A percentile compares a stretch with the other conserved stretches of the same genome.
phyloP scores from a whole-genome alignment of 2,888 invertebrate genomes.

The Xestia rhomboidea region DNA sequence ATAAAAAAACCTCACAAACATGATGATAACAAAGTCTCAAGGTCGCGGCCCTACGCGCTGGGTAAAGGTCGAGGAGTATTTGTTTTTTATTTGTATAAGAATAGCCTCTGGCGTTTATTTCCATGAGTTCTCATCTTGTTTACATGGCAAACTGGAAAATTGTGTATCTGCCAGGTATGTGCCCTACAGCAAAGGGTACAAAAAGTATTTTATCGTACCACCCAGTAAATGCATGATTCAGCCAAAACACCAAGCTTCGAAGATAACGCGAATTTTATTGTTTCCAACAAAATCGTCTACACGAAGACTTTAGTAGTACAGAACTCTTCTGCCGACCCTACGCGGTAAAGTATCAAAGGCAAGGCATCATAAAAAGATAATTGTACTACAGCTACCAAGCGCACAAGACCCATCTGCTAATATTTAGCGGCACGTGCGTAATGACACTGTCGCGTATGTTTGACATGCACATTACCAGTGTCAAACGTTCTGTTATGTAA shows the following conservation, averaged over 20 bases:
- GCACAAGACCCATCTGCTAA: constrained; percentile 20
- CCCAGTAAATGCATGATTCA: constrained; percentile 6
- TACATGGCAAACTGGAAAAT: constrained; percentile 53
- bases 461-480: constrained; percentile 39
- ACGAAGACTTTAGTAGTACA: background rate
- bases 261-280: background rate
- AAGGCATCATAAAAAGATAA: constrained; percentile 18
- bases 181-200: background rate
- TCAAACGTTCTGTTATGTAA: constrained; percentile 40
- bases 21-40: constrained; percentile 81
- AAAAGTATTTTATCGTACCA: constrained; percentile 3
- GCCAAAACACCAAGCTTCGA: background rate
- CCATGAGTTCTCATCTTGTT: constrained; percentile 57
- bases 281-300: background rate
- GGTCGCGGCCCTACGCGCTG: constrained; percentile 81
- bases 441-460: constrained; percentile 29
- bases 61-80: constrained; percentile 85
- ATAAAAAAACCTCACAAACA: constrained; percentile 81
- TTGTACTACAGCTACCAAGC: background rate
- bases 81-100: constrained; percentile 68
- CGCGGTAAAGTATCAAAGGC: background rate
- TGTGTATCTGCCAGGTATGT: constrained; percentile 7
- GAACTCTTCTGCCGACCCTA: constrained; percentile 2
- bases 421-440: constrained; percentile 25
- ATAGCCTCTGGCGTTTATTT: constrained; percentile 69